These are phyloP conservation scores for Pyrocoelia pectoralis DNA, from an alignment of 2,888 invertebrate species.

Conservation along the genomic window DNA sequence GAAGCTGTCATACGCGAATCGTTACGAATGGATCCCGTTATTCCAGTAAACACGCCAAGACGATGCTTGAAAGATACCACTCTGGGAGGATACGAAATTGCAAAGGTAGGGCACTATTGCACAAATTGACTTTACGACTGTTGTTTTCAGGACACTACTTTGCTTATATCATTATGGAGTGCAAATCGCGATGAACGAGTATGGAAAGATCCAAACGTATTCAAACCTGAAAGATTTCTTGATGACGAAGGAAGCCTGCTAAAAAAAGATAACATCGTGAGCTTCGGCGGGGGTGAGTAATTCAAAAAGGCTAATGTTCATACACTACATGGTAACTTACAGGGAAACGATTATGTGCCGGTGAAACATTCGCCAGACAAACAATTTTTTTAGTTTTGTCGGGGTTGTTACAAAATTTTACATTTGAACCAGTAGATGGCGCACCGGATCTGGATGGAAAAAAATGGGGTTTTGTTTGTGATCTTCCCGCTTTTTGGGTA, in stretches of 20 bases:
- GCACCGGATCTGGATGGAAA: slow-evolving; percentile 6
- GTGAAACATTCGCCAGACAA: slow-evolving; percentile 75
- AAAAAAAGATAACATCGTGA: slow-evolving; percentile 67
- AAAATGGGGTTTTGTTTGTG: background rate
- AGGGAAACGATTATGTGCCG: slow-evolving; percentile 74
- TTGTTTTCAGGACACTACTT: slow-evolving; percentile 40
- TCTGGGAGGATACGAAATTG: slow-evolving; percentile 74
- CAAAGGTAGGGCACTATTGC: slow-evolving; percentile 65
- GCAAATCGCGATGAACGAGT: slow-evolving; percentile 64
- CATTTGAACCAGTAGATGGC: slow-evolving; percentile 26
- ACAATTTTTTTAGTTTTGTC: slow-evolving; percentile 69
- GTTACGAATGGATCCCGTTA: slow-evolving; percentile 54
- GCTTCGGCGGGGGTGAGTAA: slow-evolving; percentile 71
- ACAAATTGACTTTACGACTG: slow-evolving; percentile 12
- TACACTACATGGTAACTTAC: background rate
- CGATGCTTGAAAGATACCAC: slow-evolving; percentile 73
- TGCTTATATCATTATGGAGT: slow-evolving; percentile 57
- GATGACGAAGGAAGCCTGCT: slow-evolving; percentile 64
- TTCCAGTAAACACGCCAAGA: slow-evolving; percentile 56
- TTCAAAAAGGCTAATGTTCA: background rate
- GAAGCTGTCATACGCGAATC: slow-evolving; percentile 59
- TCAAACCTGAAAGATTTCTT: slow-evolving; percentile 73
- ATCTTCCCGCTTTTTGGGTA: background rate
- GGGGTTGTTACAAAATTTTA: slow-evolving; percentile 70
- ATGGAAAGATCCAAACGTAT: slow-evolving; percentile 73